Conservation (phyloP, 2,797 vertebrate genomes). For the Lindbergichthys nudifrons region DNA sequence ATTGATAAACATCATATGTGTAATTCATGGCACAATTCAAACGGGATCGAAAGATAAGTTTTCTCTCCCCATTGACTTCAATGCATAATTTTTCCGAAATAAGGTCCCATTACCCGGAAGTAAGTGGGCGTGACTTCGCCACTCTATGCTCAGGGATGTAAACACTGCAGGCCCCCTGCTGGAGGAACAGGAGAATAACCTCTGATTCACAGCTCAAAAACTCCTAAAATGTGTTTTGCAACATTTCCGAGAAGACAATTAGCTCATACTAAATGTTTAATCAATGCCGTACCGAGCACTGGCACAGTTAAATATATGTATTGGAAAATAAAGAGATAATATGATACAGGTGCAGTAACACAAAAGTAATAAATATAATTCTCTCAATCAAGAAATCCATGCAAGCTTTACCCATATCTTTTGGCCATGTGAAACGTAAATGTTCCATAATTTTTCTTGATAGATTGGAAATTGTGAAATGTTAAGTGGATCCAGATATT, state of each 20-base stretch:
- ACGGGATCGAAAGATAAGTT: too few species aligned
- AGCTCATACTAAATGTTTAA: neutral
- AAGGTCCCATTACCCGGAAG: too few species aligned
- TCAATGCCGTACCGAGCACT: neutral
- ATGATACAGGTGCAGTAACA: neutral
- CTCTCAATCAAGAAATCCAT: neutral
- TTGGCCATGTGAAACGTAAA: neutral
- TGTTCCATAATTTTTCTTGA: too few species aligned
- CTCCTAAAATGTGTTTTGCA: neutral
- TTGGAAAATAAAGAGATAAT: neutral
- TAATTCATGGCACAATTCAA: too few species aligned
- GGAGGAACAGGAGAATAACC: neutral
- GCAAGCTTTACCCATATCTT: neutral
- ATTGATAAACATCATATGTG: too few species aligned
- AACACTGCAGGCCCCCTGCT: slow-evolving; percentile 45
- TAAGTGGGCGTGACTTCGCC: too few species aligned
- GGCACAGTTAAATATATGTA: neutral
- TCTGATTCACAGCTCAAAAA: neutral
- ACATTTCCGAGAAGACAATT: neutral
- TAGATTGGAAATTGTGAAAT: neutral
- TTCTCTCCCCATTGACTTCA: too few species aligned
- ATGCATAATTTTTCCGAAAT: too few species aligned
- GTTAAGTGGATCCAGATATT: neutral
- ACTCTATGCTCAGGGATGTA: neutral
- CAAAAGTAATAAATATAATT: neutral